A percentile compares a stretch with the other conserved stretches of the same genome.
Evolutionary conservation across 2,113 vertebrate genomes (phyloP).

Genomic region (Osmerus eperlanus): DNA sequence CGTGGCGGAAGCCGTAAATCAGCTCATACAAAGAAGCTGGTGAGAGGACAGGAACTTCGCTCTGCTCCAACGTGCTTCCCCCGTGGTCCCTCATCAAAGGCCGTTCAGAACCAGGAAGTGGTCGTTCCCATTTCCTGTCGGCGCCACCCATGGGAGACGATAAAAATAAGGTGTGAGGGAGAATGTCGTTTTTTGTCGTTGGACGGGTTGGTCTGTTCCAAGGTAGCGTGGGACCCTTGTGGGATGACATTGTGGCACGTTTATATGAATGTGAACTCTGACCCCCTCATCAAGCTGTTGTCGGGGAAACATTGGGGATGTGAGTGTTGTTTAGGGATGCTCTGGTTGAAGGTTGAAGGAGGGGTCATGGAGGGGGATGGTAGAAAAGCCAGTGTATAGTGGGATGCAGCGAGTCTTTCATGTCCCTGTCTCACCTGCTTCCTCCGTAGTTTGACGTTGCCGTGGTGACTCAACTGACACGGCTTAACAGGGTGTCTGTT

Average conservation of each 20-base stretch:
- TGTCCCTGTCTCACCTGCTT: neutral
- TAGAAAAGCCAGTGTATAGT: neutral
- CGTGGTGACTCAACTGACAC: slow-evolving; percentile 10
- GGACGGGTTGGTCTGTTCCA: slow-evolving; percentile 43
- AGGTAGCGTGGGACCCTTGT: slow-evolving; percentile 53
- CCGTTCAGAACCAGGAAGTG: slow-evolving; percentile 62
- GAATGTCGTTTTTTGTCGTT: slow-evolving; percentile 35
- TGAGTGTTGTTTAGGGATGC: slow-evolving; percentile 62
- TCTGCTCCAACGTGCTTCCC: slow-evolving; percentile 41
- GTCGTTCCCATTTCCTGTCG: slow-evolving; percentile 70
- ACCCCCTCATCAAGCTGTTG: slow-evolving; percentile 48
- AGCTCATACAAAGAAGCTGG: slow-evolving; percentile 64
- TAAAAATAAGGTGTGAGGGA: slow-evolving; percentile 54
- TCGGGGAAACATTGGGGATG: slow-evolving; percentile 62
- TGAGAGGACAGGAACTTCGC: slow-evolving; percentile 63
- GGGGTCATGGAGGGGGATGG: neutral
- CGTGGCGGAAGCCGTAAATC: slow-evolving; percentile 56
- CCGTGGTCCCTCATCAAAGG: slow-evolving; percentile 61
- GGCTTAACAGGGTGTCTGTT: neutral
- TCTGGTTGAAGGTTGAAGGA: slow-evolving; percentile 49
- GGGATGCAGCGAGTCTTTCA: too few species aligned
- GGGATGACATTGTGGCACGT: slow-evolving; percentile 46
- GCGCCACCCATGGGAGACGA: slow-evolving; percentile 40
- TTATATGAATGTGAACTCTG: slow-evolving; percentile 55
- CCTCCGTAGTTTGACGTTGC: slow-evolving; percentile 20